phyloP scores from a whole-genome alignment of 2,888 invertebrate species.

The Schizotus pectinicornis region DNA sequence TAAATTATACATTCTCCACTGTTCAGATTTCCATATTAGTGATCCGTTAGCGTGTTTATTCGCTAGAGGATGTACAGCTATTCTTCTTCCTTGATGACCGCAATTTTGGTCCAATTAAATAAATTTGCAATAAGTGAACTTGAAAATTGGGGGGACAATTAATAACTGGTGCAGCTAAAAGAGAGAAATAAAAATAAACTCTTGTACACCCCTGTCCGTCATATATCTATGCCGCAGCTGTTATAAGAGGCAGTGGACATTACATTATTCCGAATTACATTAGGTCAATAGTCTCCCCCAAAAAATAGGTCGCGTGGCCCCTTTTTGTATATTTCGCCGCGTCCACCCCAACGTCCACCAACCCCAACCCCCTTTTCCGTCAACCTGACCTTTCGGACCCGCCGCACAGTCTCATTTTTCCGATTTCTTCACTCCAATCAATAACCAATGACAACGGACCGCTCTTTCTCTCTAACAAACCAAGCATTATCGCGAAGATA shows the following conservation, averaged over 20 bases:
- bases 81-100: no score
- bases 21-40: no score
- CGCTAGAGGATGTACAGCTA: no score
- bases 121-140: no score
- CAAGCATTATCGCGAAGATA: conserved; percentile 13
- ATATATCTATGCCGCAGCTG: conserved; percentile 40
- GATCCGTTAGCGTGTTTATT: no score
- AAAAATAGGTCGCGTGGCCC: conserved; percentile 57
- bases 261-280: conserved; percentile 52
- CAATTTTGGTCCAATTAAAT: no score
- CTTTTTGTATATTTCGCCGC: conserved; percentile 57
- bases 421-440: conserved; percentile 10
- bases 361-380: conserved; percentile 43
- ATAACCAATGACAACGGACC: conserved; percentile 22
- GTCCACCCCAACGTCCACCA: conserved; percentile 53
- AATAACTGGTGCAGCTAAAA: no score
- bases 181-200: not conserved
- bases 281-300: conserved; percentile 49
- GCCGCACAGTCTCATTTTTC: conserved; percentile 11
- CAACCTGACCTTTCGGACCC: conserved; percentile 22
- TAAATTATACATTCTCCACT: no score
- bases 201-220: conserved; percentile 43
- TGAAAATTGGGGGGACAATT: no score
- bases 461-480: conserved; percentile 13
- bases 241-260: conserved; percentile 50